Evolutionary conservation across 1,140 invertebrate genomes (phyloP).

Genomic region (Neuroterus valhalla): DNA sequence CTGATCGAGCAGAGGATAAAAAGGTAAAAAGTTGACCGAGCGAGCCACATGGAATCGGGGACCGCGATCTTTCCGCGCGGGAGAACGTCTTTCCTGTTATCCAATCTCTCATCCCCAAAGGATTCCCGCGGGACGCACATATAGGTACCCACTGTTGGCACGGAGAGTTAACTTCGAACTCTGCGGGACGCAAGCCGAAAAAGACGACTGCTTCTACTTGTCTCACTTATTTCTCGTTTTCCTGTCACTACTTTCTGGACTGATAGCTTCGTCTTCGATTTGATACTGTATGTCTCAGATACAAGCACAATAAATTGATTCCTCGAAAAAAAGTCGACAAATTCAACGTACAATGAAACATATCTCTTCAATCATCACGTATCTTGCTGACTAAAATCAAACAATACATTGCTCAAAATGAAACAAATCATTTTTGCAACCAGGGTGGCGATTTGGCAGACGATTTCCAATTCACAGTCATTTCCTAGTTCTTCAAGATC

Average conservation of each 20-base stretch:
- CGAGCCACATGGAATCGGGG: slow-evolving; percentile 14
- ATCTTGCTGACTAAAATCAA: too few species aligned
- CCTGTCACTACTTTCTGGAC: slow-evolving; percentile 29
- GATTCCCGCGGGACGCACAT: slow-evolving; percentile 26
- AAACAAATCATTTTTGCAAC: too few species aligned
- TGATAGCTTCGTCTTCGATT: slow-evolving; percentile 7
- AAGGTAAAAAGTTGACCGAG: slow-evolving; percentile 25
- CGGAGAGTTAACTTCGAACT: slow-evolving; percentile 38
- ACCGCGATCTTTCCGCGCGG: slow-evolving; percentile 24
- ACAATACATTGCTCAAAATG: too few species aligned
- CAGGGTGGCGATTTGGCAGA: too few species aligned
- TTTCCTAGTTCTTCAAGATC: too few species aligned
- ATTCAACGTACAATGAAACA: too few species aligned
- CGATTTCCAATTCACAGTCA: too few species aligned
- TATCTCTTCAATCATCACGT: too few species aligned
- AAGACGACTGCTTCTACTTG: slow-evolving; percentile 24
- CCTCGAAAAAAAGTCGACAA: not conserved
- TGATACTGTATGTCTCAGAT: not conserved
- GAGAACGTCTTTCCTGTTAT: slow-evolving; percentile 14
- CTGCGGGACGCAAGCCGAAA: slow-evolving; percentile 33
- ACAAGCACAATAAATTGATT: not conserved
- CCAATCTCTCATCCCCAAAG: slow-evolving; percentile 17
- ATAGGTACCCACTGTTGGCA: slow-evolving; percentile 14
- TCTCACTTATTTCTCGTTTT: slow-evolving; percentile 17
- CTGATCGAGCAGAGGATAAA: slow-evolving; percentile 1